Conservation (phyloP, 2,113 vertebrate species). For the Cephalophus harveyi region DNA sequence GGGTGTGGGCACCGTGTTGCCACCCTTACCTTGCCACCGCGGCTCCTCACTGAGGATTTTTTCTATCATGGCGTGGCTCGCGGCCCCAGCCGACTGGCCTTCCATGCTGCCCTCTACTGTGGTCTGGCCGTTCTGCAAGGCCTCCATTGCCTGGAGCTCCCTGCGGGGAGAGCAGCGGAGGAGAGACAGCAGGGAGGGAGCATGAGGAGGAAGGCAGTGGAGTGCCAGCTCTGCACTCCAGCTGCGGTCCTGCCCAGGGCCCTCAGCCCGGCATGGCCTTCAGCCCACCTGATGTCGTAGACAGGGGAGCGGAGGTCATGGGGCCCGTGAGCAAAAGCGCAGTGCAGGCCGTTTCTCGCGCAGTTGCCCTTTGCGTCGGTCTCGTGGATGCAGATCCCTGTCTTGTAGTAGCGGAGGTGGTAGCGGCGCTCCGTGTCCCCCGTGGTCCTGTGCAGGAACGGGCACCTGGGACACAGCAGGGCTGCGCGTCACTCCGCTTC, state of each 20-base stretch:
- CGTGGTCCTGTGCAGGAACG: constrained; percentile 95
- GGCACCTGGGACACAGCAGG: constrained; percentile 84
- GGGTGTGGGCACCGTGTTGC: not conserved
- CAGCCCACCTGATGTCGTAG: constrained; percentile 93
- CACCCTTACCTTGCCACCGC: constrained; percentile 91
- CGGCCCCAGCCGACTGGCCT: constrained; percentile 93
- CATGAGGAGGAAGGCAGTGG: constrained; percentile 39
- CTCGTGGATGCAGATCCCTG: constrained; percentile 98
- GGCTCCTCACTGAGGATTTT: constrained; percentile 96
- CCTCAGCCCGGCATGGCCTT: not conserved
- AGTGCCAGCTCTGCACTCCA: not conserved
- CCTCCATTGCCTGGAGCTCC: constrained; percentile 96
- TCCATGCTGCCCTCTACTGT: constrained; percentile 89
- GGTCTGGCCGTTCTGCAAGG: constrained; percentile 89
- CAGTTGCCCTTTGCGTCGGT: constrained; percentile 97
- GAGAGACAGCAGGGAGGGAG: constrained; percentile 54
- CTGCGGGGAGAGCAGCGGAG: constrained; percentile 74
- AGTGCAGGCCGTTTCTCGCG: constrained; percentile 97
- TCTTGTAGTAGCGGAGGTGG: constrained; percentile 97
- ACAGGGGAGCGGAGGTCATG: constrained; percentile 96
- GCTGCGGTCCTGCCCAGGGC: not conserved
- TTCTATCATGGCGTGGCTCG: constrained; percentile 97
- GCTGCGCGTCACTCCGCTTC: not conserved
- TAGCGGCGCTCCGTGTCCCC: constrained; percentile 97
- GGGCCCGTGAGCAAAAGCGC: constrained; percentile 96